These are phyloP conservation scores for Rhabdomys pumilio DNA, from an alignment of 2,797 vertebrate species.

Conservation along the genomic window DNA sequence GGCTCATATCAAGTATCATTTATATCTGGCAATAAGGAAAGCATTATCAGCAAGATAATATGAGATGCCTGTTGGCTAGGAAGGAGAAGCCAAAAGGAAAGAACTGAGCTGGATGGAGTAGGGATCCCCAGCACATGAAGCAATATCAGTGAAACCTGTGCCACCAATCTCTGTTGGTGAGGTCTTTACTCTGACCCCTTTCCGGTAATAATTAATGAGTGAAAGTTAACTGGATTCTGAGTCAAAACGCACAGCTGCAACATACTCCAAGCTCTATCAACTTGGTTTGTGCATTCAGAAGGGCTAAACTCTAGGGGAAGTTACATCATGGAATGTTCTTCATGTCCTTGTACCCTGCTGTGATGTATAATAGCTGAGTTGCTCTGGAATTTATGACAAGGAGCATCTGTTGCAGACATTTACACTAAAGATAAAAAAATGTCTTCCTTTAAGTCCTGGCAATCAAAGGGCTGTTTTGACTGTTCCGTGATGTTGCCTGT, in stretches of 20 bases:
- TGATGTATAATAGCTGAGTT: not conserved
- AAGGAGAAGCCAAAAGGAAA: not conserved
- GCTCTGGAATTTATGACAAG: slow-evolving; percentile 38
- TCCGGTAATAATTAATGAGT: not conserved
- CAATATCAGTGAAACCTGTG: not conserved
- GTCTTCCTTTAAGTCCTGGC: slow-evolving; percentile 15
- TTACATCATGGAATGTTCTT: slow-evolving; percentile 57
- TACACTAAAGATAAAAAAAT: slow-evolving; percentile 53
- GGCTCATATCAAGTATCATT: not conserved
- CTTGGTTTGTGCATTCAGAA: not conserved
- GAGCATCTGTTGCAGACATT: slow-evolving; percentile 53
- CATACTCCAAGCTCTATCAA: not conserved
- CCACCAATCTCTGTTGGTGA: not conserved
- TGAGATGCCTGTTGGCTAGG: not conserved
- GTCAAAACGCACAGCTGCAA: not conserved
- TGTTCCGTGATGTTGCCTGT: not conserved
- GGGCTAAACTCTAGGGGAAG: not conserved
- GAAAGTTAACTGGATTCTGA: not conserved
- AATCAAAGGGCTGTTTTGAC: slow-evolving; percentile 31
- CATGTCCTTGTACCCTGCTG: not conserved
- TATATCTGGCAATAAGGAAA: not conserved
- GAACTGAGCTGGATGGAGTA: not conserved
- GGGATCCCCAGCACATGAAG: not conserved
- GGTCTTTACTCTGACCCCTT: not conserved
- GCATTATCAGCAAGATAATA: slow-evolving; percentile 8